Base-by-base conservation (phyloP, 2,888 invertebrate genomes). In the Saturnia japonica region DNA sequence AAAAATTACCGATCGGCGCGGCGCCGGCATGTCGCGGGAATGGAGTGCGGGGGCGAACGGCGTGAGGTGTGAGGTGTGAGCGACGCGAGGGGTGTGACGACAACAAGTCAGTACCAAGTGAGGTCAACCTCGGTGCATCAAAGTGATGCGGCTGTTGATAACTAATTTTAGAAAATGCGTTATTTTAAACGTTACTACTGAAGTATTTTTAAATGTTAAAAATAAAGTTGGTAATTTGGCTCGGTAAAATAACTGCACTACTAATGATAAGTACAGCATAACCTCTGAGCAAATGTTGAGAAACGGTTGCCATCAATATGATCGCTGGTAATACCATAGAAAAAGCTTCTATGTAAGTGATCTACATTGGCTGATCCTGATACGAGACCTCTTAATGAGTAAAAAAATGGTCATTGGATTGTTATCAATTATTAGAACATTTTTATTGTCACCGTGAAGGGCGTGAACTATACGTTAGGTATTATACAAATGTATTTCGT, bases 51-150 rank as follows among this genome's bases (percentile, higher is more conserved):
- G 73, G 72, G 71, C 72, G 40, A 73, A 72, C 71, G 60, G 67
- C n/a, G n/a, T n/a, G n/a, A n/a, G n/a, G n/a, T n/a, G n/a, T n/a
- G n/a, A n/a, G n/a, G n/a, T 72, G 66, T 62, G 74, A 68, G 67
- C 69, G 73, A 43, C 68, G 72, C 74, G 77, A 80, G 80, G 80
- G 78, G 82, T 80, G 80, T 80, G 80, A 82, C 80, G 82, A 79
- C 82, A 78, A 57, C 57, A 57, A 57, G 25, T 57, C 22, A 80
- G 78, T 79, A 78, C 73, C 79, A 77, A 81, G 86, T 86, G 88
- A 90, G 88, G 89, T 89, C 89, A 88, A 88, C 75, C 85, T 83
- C 82, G 86, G 88, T 91, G 91, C 90, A 88, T 86, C 81, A 80
- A 78, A 84, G 84, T 74, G 82, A 78, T 78, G 82, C 68, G 62